phyloP scores from a whole-genome alignment of 2,888 invertebrate genomes.

The Globia sparganii region DNA sequence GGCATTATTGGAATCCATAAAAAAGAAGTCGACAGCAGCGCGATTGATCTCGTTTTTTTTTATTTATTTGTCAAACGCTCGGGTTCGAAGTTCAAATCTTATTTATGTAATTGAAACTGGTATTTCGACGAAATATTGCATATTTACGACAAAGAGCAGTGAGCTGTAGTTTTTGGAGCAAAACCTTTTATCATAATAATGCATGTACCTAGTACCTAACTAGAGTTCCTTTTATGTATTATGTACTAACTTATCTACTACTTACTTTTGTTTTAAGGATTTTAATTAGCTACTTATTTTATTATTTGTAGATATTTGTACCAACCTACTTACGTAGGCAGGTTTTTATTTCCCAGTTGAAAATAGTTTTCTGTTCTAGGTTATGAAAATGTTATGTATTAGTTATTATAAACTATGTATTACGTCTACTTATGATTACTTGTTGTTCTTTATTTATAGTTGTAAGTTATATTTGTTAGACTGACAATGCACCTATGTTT shows the following conservation, averaged over 20 bases:
- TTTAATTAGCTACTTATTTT: not conserved
- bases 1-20: conserved; percentile 30
- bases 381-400: not conserved
- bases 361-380: not conserved
- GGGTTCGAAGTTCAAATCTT: conserved; percentile 45
- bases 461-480: no score
- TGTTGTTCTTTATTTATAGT: no score
- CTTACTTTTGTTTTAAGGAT: no score
- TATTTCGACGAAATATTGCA: conserved; percentile 23
- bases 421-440: not conserved
- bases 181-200: conserved; percentile 19
- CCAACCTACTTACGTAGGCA: not conserved
- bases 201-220: no score
- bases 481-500: no score
- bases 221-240: not conserved
- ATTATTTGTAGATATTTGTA: not conserved
- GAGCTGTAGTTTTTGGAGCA: conserved; percentile 25
- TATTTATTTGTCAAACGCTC: not conserved
- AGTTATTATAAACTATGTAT: not conserved
- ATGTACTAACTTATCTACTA: not conserved
- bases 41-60: not conserved
- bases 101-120: conserved; percentile 35
- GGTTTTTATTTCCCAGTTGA: not conserved
- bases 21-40: conserved; percentile 13
- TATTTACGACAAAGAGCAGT: not conserved